A percentile compares a stretch with the other conserved stretches of the same genome.
Conservation (phyloP, 2,797 vertebrate species). For the Phoxinus dragarum region DNA sequence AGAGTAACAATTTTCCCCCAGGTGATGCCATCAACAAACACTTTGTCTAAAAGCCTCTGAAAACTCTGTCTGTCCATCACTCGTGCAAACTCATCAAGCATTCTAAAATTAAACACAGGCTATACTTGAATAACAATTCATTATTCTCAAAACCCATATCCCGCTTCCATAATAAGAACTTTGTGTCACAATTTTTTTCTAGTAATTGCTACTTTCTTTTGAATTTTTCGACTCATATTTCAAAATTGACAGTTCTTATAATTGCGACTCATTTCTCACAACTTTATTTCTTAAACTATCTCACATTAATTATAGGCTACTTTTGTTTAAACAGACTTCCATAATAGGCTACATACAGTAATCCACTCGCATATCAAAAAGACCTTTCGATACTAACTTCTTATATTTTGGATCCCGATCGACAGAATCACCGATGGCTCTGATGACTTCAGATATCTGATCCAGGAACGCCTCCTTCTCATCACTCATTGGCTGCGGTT, state of each 20-base stretch:
- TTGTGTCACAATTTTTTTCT: background rate
- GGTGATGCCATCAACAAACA: conserved; percentile 4
- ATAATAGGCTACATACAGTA: background rate
- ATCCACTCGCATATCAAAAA: background rate
- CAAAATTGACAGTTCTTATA: background rate
- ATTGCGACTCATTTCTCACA: background rate
- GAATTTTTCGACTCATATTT: background rate
- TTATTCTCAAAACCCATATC: background rate
- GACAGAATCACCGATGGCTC: fast-evolving
- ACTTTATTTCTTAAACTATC: background rate
- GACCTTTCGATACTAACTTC: background rate
- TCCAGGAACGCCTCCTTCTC: conserved; percentile 7
- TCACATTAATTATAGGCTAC: background rate
- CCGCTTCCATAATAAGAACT: background rate
- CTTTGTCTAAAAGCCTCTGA: background rate
- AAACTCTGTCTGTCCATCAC: background rate
- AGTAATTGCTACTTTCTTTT: background rate
- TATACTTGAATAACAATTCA: background rate
- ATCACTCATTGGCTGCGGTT: background rate
- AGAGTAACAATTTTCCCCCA: conserved; percentile 30
- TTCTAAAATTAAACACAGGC: conserved; percentile 10
- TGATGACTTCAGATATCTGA: background rate
- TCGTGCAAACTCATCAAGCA: background rate
- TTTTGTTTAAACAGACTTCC: background rate
- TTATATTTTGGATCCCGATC: background rate